Evolutionary conservation across 2,797 vertebrate species (phyloP), one percentile per base, ranked within the genome.

Genomic region (Gymnoscopelus braueri): DNA sequence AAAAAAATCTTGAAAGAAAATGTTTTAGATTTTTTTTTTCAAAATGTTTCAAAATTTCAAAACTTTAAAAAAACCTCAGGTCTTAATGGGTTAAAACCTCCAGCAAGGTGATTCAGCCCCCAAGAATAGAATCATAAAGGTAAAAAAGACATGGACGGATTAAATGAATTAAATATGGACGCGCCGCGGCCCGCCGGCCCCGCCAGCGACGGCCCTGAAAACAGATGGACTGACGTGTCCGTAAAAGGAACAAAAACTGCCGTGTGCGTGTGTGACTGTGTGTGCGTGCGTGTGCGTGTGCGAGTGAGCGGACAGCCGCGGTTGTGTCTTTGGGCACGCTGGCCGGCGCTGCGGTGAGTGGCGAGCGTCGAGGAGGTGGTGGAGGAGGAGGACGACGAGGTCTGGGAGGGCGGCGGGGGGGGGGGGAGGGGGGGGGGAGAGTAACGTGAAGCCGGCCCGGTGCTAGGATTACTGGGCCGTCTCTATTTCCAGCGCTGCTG

Each of bases 401-500:
- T 29, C 24, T 29, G 29, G 53, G 29, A 3, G 48, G 69, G n/a
- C 39, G 44, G 9, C 10, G 6, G 35, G 8, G 44, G n/a, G 23
- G 35, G 29, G 48, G 54, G 65, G 63, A 61, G 82, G 85, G 83
- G 82, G 86, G 82, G 83, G 83, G 78, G 79, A 94, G 94, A 95
- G 94, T 83, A 94, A 84, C 88, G 90, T 89, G 93, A 96, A 94
- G 94, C 94, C 92, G 87, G 89, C 73, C 92, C 89, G 86, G 94
- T 94, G 93, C 95, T 97, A 94, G 91, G 94, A 94, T 98, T 97
- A 97, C 96, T 92, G 90, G 93, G 90, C 85, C 79, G 87, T 90
- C 95, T 96, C 96, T 97, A 98, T 97, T 98, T 98, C 91, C 95
- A 94, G 96, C 92, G 87, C 94, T 91, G 91, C 89, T 93, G 95